Percentiles rank a stretch among this genome's conserved stretches.
Evolutionary conservation across 2,888 invertebrate genomes (phyloP).

Genomic region (Campaea margaritaria): DNA sequence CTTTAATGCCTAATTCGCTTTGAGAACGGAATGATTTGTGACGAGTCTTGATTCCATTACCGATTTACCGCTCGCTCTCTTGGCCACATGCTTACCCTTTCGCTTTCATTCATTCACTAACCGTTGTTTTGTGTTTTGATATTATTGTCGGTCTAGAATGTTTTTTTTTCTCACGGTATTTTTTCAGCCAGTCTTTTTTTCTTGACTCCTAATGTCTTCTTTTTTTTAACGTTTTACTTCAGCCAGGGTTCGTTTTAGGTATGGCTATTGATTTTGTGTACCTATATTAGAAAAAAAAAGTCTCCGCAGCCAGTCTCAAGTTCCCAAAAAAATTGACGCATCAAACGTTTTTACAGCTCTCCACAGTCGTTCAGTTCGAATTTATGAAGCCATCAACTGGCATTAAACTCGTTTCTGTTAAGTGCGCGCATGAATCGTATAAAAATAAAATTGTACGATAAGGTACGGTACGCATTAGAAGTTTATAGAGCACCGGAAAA

Average conservation of each 20-base stretch:
- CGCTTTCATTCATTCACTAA: slow-evolving; percentile 56
- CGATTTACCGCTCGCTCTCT: slow-evolving; percentile 39
- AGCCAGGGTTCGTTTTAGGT: too few species aligned
- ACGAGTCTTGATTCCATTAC: slow-evolving; percentile 55
- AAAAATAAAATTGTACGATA: slow-evolving; percentile 50
- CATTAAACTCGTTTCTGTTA: slow-evolving; percentile 42
- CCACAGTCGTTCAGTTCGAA: slow-evolving; percentile 17
- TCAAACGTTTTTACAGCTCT: slow-evolving; percentile 27
- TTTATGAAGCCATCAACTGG: slow-evolving; percentile 32
- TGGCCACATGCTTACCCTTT: slow-evolving; percentile 52
- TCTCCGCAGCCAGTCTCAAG: slow-evolving; percentile 2
- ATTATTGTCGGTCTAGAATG: slow-evolving; percentile 26
- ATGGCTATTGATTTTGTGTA: too few species aligned
- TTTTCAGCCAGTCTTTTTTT: neutral
- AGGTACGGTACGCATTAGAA: slow-evolving; percentile 46
- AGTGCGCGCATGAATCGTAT: slow-evolving; percentile 42
- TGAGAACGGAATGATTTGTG: slow-evolving; percentile 65
- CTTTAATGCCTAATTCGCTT: slow-evolving; percentile 61
- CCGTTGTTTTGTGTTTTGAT: slow-evolving; percentile 43
- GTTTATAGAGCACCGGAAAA: slow-evolving; percentile 69
- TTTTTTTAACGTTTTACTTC: too few species aligned
- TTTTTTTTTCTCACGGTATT: neutral
- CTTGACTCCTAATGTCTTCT: too few species aligned
- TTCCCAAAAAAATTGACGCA: slow-evolving; percentile 32
- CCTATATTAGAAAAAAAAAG: too few species aligned